Base-by-base conservation (phyloP, 2,113 vertebrate species). In the Brachyhypopomus gauderio region DNA sequence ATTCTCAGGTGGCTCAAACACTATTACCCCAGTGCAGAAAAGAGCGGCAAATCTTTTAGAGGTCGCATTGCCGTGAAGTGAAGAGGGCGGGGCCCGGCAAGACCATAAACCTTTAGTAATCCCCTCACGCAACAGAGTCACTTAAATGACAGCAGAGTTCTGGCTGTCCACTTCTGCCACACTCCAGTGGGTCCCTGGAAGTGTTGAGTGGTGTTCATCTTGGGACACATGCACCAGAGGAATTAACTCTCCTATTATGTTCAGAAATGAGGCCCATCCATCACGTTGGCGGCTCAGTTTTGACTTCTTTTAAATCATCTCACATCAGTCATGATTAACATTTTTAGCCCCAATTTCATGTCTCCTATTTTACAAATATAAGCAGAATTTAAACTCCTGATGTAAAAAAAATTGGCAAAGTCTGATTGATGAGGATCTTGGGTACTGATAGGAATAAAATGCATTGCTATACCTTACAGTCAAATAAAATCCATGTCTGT, bases 1-100 rank as follows among this genome's bases (percentile, higher is more conserved):
- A 34, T 71, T 79, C 30, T 48, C 36, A 4, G 59, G n/a, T 72
- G 34, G 36, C 12, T 70, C 55, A 73, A 63, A 74, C 45, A 73
- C 34, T 20, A 52, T 66, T 45, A 67, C 23, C 23, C 20, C 60
- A 22, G 41, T 20, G 55, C 77, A 71, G 34, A 70, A 71, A 25
- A 58, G 3, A 22, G 45, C n/a, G n/a, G 16, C 23, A 63, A 36
- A 72, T 58, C 36, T 0, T 34, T 41, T 34, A 34, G 23, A 52
- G 56, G 56, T 72, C 16, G 30, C 12, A 69, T 69, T 75, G 11
- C 3, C 17, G 59, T 19, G 12, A 41, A 41, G 25, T 2, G 8
- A 8, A 70, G 20, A 22, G 23, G 52, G n/a, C 7, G 12, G 48
- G 20, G 27, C 23, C 62, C 38, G 48, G 4, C 25, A 23, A 64